A percentile compares a stretch with the other conserved stretches of the same genome.
These are phyloP conservation scores for Suillia variegata DNA, from an alignment of 2,888 invertebrate species.

Conservation along the genomic window DNA sequence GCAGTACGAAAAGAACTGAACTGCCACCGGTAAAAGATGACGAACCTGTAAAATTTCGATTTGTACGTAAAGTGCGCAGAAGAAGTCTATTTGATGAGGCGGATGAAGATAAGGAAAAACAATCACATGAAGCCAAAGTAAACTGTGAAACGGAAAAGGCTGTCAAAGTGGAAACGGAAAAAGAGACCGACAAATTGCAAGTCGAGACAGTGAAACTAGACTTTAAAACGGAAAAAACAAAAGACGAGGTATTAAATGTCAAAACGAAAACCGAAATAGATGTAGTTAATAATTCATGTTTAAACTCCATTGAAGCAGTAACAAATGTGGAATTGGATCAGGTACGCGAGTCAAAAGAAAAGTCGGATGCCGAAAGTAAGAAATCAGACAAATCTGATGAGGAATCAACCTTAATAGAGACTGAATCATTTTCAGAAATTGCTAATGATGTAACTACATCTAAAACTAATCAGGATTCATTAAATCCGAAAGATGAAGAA, in stretches of 20 bases:
- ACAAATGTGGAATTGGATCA: too few relatives aligned
- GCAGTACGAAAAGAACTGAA: neutral
- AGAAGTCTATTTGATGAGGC: slow-evolving; percentile 52
- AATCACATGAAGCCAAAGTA: slow-evolving; percentile 3
- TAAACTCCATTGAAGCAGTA: neutral
- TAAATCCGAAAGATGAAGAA: too few relatives aligned
- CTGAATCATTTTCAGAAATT: too few relatives aligned
- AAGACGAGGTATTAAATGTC: neutral
- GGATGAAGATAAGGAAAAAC: slow-evolving; percentile 37
- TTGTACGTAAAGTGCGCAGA: slow-evolving; percentile 53
- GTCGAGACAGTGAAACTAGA: neutral
- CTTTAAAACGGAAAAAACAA: neutral
- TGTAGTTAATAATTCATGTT: too few relatives aligned
- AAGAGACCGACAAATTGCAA: neutral
- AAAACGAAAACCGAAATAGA: neutral
- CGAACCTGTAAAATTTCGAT: slow-evolving; percentile 51
- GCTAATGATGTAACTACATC: too few relatives aligned
- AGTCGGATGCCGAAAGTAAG: neutral
- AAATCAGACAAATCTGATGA: neutral
- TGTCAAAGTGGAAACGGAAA: neutral
- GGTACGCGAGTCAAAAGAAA: too few relatives aligned
- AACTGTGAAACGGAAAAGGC: slow-evolving; percentile 10
- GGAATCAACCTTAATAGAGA: too few relatives aligned
- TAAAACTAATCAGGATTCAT: too few relatives aligned
- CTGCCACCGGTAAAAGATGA: slow-evolving; percentile 9